Evolutionary conservation across 2,888 invertebrate species (phyloP).

Genomic region (Acanthosoma haemorrhoidale): DNA sequence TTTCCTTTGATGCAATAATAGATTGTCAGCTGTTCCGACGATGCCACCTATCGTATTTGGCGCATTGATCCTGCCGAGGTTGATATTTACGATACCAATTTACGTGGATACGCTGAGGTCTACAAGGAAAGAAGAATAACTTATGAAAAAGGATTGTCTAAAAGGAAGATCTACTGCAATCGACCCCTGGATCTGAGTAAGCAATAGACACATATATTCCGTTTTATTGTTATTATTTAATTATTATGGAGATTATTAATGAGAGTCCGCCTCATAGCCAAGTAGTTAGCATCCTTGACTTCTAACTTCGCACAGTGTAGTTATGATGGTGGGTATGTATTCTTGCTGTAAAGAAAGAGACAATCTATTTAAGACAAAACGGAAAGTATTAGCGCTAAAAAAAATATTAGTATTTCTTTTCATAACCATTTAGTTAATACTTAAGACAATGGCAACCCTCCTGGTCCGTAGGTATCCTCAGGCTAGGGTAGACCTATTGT

Average conservation of each 20-base stretch:
- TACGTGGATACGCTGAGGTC: slow-evolving; percentile 50
- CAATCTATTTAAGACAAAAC: no score
- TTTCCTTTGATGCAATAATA: slow-evolving; percentile 38
- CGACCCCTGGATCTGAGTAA: not conserved
- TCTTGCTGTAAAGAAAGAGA: no score
- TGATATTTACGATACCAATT: slow-evolving; percentile 46
- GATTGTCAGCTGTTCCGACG: slow-evolving; percentile 78
- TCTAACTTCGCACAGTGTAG: no score
- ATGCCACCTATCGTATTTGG: slow-evolving; percentile 73
- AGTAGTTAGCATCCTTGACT: no score
- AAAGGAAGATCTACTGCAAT: not conserved
- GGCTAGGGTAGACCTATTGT: no score
- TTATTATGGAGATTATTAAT: not conserved
- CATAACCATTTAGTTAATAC: no score
- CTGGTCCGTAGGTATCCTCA: no score
- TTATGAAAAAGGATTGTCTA: not conserved
- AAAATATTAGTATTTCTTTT: no score
- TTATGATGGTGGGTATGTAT: no score
- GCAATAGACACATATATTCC: not conserved
- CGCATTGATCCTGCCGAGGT: slow-evolving; percentile 52
- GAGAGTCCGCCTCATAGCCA: no score
- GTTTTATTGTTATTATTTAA: not conserved
- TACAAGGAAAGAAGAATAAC: not conserved
- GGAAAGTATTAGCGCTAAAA: no score
- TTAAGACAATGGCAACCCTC: no score